Base-by-base conservation (phyloP, 2,888 invertebrate species). In the Chloroclystis v-ata region DNA sequence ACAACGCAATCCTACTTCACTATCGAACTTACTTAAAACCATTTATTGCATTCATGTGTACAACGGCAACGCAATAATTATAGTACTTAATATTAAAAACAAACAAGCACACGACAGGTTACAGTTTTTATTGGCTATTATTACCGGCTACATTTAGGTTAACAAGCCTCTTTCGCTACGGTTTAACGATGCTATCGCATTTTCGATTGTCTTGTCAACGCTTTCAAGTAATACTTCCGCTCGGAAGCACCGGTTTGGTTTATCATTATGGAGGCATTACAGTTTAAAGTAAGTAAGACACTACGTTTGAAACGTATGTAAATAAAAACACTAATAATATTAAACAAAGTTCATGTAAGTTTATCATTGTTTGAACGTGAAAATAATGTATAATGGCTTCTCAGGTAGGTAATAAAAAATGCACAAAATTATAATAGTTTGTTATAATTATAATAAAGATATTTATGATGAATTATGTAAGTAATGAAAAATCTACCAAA, bases 51-150 rank as follows among this genome's bases (percentile, higher is more conserved):
- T 74, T 76, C 69, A 72, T 63, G 62, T 54, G 55, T 57, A 65
- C 62, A 58, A 58, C 61, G 60, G 61, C 61, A 65, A 67, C 67
- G 63, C 59, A 64, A 59, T 73, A 72, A 78, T 75, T 74, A 74
- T 66, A 69, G 66, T 59, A 48, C 52, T 16, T 10, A 41, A 51
- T 45, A 51, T 2, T 6, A 14, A 4, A 33, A 33, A 33, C 20
- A 50, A 54, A 49, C 67, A 65, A 67, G 69, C 69, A 67, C 68
- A 64, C 61, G 56, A 61, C 68, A 68, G 66, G 64, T 67, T 69
- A 69, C 29, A 44, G 52, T 52, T 61, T 65, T 69, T 66, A 65
- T 66, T 60, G 52, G 54, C 51, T 44, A 47, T 58, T 57, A 59
- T 56, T 45, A 56, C 49, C 46, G 24, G 51, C 28, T 45, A 35